These are phyloP conservation scores for Cichladusa arquata DNA, from an alignment of 2,113 vertebrate genomes.

Conservation along the genomic window DNA sequence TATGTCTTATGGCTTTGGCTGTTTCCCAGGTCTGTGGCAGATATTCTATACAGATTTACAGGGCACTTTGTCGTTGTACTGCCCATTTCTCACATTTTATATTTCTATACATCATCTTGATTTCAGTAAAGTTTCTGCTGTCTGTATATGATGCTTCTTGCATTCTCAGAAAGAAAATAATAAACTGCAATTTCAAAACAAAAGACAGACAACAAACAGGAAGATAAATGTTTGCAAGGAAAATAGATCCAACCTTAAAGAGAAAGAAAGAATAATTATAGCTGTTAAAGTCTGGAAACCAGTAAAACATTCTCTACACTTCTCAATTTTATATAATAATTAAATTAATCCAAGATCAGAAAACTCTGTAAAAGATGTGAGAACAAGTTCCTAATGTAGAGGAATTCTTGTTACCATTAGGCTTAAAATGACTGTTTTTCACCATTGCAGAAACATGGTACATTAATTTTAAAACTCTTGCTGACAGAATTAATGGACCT, in stretches of 20 bases:
- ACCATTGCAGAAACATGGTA: background rate
- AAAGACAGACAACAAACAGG: background rate
- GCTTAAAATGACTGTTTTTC: background rate
- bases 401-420: background rate
- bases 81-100: background rate
- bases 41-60: background rate
- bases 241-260: background rate
- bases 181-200: background rate
- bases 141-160: background rate
- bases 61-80: background rate
- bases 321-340: background rate
- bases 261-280: background rate
- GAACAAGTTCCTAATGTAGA: background rate
- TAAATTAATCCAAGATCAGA: background rate
- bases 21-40: background rate
- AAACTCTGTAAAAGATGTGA: background rate
- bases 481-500: background rate
- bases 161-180: background rate
- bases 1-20: background rate
- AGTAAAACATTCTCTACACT: background rate
- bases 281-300: background rate
- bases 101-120: background rate
- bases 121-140: background rate
- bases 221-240: background rate
- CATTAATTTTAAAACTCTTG: background rate